These are phyloP conservation scores for Apus apus DNA, from an alignment of 2,113 vertebrate genomes.

Conservation along the genomic window DNA sequence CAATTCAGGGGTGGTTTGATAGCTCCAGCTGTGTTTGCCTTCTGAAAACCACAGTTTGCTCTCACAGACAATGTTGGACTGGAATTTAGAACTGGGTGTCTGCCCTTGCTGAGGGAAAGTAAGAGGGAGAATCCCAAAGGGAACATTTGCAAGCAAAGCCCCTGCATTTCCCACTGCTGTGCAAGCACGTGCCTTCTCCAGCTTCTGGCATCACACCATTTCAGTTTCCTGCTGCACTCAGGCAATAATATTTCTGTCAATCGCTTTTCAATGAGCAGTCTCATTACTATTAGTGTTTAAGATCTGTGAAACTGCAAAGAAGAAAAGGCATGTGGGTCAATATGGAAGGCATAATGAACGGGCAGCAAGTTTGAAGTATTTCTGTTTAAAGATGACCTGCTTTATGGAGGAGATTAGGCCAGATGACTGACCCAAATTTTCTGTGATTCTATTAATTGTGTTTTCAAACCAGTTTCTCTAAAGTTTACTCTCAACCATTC, in stretches of 20 bases:
- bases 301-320: not conserved
- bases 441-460: not conserved
- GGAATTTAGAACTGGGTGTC: slow-evolving; percentile 3
- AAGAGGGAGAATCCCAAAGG: not conserved
- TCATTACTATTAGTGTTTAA: not conserved
- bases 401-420: not conserved
- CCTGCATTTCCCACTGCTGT: slow-evolving; percentile 23
- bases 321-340: not conserved
- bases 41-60: slow-evolving; percentile 4
- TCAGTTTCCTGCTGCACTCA: slow-evolving; percentile 25
- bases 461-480: not conserved
- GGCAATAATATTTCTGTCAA: not conserved
- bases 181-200: not conserved
- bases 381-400: not conserved
- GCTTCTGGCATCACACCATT: slow-evolving; percentile 32
- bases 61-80: slow-evolving; percentile 13
- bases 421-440: not conserved
- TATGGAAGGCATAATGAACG: not conserved
- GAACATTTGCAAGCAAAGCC: slow-evolving; percentile 3
- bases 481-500: not conserved
- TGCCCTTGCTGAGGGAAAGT: slow-evolving; percentile 19
- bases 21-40: not conserved
- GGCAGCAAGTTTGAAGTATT: not conserved
- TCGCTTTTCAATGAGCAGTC: not conserved
- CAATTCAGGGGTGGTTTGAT: slow-evolving; percentile 17